Evolutionary conservation across 2,888 invertebrate species (phyloP).

Genomic region (Arge pagana): DNA sequence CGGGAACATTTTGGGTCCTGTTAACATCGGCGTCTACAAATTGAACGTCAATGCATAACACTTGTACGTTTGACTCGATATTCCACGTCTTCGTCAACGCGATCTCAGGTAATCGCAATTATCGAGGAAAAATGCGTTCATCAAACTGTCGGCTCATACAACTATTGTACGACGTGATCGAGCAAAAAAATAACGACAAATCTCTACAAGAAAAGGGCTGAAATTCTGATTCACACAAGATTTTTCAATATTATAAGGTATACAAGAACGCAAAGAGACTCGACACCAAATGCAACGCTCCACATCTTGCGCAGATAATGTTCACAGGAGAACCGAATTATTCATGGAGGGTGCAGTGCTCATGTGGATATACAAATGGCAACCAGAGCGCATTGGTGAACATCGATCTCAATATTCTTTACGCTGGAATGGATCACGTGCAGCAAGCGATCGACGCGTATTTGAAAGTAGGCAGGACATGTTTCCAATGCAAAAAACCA

Average conservation of each 20-base stretch:
- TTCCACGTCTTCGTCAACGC: not conserved
- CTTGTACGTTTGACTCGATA: too few species aligned
- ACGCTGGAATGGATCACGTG: conserved; percentile 1
- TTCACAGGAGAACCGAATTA: not conserved
- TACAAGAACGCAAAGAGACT: too few species aligned
- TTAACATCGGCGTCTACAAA: not conserved
- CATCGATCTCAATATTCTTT: conserved; percentile 1
- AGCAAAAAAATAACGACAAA: too few species aligned
- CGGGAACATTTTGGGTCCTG: not conserved
- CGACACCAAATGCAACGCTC: too few species aligned
- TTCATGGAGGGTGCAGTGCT: not conserved
- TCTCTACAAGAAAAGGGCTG: too few species aligned
- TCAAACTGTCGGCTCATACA: conserved; percentile 2
- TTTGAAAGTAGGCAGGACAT: not conserved
- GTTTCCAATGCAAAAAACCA: not conserved
- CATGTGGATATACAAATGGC: conserved; percentile 2
- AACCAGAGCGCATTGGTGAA: not conserved
- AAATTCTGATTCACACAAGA: too few species aligned
- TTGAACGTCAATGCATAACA: conserved; percentile 1
- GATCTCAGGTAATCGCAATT: not conserved
- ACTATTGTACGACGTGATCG: not conserved
- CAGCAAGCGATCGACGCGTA: conserved; percentile 5
- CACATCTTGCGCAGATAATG: too few species aligned
- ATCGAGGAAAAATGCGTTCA: conserved; percentile 3
- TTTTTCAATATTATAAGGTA: too few species aligned